phyloP scores from a whole-genome alignment of 2,888 invertebrate genomes.

The Corbicula japonica region DNA sequence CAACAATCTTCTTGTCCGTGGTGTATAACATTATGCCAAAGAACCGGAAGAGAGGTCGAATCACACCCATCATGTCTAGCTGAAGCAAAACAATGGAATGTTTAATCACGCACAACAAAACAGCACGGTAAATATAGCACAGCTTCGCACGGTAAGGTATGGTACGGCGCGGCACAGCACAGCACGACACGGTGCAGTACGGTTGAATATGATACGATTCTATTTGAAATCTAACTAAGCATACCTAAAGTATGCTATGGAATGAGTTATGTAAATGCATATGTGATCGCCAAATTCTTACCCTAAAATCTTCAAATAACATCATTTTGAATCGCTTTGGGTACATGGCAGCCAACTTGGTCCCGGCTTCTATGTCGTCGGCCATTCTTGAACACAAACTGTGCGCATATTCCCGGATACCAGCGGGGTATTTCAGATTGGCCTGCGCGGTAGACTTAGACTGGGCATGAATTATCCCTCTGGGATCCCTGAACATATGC shows the following conservation, averaged over 20 bases:
- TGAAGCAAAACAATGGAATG: constrained; percentile 7
- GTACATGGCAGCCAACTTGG: background rate
- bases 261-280: too few species aligned
- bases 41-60: constrained; percentile 18
- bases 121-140: background rate
- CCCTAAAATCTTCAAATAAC: constrained; percentile 31
- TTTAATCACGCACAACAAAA: background rate
- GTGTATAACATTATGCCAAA: background rate
- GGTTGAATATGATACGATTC: too few species aligned
- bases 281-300: too few species aligned
- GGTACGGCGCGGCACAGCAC: too few species aligned
- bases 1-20: constrained; percentile 1
- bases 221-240: too few species aligned
- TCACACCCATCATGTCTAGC: constrained; percentile 17
- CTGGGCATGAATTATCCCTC: constrained; percentile 8
- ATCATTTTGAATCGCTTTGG: constrained; percentile 26
- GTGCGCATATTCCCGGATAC: background rate
- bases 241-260: too few species aligned
- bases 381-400: constrained; percentile 21
- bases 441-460: background rate
- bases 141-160: too few species aligned
- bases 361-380: constrained; percentile 4
- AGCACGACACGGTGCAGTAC: too few species aligned
- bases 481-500: constrained; percentile 25
- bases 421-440: background rate